phyloP scores from a whole-genome alignment of 2,113 vertebrate genomes.

The Scatophagus argus region DNA sequence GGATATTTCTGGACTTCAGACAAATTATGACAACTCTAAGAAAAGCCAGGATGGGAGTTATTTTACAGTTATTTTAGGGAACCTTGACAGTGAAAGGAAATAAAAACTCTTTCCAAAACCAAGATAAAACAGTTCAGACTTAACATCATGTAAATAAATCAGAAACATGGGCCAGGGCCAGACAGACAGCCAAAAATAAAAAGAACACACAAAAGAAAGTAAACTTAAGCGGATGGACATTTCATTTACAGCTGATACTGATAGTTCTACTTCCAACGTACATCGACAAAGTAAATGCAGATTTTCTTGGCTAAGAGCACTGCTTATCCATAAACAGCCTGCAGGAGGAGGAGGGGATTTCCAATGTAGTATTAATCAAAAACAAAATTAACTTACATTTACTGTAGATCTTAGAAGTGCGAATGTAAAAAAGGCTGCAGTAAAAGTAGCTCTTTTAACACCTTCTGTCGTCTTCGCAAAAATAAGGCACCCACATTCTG shows the following conservation, averaged over 20 bases:
- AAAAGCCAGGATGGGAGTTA: not conserved
- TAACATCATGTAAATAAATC: not conserved
- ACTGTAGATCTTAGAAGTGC: too few relatives aligned
- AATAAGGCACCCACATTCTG: not conserved
- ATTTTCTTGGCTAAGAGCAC: too few relatives aligned
- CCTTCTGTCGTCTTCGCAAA: not conserved
- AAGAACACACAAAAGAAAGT: not conserved
- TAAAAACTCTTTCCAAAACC: not conserved
- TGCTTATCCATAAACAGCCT: too few relatives aligned
- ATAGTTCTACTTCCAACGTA: not conserved
- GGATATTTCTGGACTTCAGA: not conserved
- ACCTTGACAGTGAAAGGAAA: not conserved
- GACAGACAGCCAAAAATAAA: not conserved
- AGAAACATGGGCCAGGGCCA: not conserved
- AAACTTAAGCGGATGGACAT: not conserved
- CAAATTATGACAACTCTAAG: not conserved
- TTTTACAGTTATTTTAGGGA: not conserved
- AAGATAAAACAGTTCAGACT: not conserved
- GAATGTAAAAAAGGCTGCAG: not conserved
- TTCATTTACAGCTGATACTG: not conserved
- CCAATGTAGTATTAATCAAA: not conserved
- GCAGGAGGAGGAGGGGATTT: not conserved
- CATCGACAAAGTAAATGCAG: not conserved
- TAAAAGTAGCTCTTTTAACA: not conserved
- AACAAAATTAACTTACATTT: not conserved